Evolutionary conservation across 2,888 invertebrate genomes (phyloP).

Genomic region (Chrysolina oricalcia): DNA sequence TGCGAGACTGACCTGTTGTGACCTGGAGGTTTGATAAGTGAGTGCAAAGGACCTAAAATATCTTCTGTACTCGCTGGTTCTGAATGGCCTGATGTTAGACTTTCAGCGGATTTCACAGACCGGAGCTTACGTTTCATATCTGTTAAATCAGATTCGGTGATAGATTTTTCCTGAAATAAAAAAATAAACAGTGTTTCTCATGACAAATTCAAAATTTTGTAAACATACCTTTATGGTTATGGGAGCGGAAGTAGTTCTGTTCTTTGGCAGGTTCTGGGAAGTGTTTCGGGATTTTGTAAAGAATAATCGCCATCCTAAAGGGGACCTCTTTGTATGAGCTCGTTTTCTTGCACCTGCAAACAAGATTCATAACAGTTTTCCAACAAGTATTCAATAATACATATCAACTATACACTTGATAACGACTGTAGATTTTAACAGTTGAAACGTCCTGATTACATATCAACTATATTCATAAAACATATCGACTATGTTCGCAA

Average conservation of each 20-base stretch:
- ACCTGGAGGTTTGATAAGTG: constrained; percentile 71
- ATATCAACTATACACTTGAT: too few relatives aligned
- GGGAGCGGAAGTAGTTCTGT: constrained; percentile 74
- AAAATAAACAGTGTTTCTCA: constrained; percentile 13
- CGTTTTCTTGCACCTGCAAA: constrained; percentile 74
- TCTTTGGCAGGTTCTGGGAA: constrained; percentile 68
- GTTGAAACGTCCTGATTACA: too few relatives aligned
- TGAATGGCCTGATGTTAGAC: constrained; percentile 74
- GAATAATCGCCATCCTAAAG: constrained; percentile 86
- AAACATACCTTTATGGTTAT: constrained; percentile 62
- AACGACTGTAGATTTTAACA: too few relatives aligned
- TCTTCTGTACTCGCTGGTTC: constrained; percentile 69
- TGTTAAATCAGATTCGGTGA: constrained; percentile 69
- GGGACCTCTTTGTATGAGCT: constrained; percentile 79
- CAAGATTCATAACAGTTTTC: constrained; percentile 1
- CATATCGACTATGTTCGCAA: too few relatives aligned
- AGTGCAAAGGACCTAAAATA: constrained; percentile 71
- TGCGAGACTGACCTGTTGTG: constrained; percentile 88
- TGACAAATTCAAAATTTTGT: neutral
- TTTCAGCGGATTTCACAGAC: constrained; percentile 83
- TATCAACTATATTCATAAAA: too few relatives aligned
- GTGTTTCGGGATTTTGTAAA: constrained; percentile 76
- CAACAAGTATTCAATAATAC: too few relatives aligned
- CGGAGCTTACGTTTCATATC: constrained; percentile 74
- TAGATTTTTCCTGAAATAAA: constrained; percentile 67